Evolutionary conservation across 1,140 invertebrate species (phyloP), one percentile per base, ranked within the genome.

Genomic region (Papilio glaucus): DNA sequence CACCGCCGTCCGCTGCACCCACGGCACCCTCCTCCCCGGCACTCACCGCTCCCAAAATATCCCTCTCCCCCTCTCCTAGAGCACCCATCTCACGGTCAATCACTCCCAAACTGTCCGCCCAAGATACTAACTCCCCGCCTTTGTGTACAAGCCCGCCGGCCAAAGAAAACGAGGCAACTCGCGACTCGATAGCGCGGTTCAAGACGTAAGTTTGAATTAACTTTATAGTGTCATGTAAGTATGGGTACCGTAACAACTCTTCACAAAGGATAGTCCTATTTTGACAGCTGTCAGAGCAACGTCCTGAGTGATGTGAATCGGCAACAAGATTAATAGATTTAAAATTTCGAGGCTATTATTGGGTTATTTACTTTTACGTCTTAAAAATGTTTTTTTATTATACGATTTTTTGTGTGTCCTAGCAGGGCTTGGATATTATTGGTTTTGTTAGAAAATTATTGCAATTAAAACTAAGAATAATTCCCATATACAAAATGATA

Each of bases 121-220:
- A 83, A 49, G 88, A 92, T 18, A 78, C 82, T 0, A 83, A 84
- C 45, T 93, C 90, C 4, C 92, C 92, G 1, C 89, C 91, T 6
- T 80, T 93, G 0, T 93, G 91, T 75, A 88, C 89, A 10, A 93
- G 90, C 63, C 89, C 90, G 12, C 90, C 88, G 0, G 77, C 84
- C 8, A 92, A 89, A 72, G 91, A 93, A 38, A 80, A 81, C n/a
- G 87, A 85, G 62, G 78, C 87, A 0, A 71, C 84, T n/a, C 81
- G 86, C 53, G 93, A 93, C 21, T 88, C 92, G 0, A 88, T 94
- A 67, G 86, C 88, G 5, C 77, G 89, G 39, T 94, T 93, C 70
- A 94, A 94, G 86, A 93, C 92, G 92, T 93, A 83, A 91, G 93
- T 89, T 72, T 49, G 49, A 26, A 57, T 24, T 12, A 10, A 24